A percentile compares a stretch with the other conserved stretches of the same genome.
Conservation (phyloP, 92 coral and sea anemone genomes). For the Nematostella vectensis region DNA sequence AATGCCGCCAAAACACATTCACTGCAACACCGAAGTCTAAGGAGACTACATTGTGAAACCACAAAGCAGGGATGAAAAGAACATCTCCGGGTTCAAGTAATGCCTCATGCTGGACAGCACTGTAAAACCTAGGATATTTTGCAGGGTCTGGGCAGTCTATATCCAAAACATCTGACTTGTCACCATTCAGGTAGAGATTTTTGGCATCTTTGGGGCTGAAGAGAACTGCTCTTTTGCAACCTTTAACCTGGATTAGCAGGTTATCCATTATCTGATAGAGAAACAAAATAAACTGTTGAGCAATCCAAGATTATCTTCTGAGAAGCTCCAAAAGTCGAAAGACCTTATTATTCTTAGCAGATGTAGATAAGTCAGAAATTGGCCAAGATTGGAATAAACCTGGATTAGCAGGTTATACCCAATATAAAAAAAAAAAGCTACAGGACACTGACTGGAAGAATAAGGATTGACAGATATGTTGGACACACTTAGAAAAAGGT, state of each 20-base stretch:
- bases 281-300: not conserved
- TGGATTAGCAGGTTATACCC: too few species aligned
- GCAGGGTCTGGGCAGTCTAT: conserved; percentile 61
- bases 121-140: conserved; percentile 46
- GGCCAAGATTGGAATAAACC: too few species aligned
- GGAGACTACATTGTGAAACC: conserved; percentile 79
- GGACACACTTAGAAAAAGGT: too few species aligned
- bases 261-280: conserved; percentile 67
- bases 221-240: conserved; percentile 67
- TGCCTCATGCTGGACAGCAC: conserved; percentile 47
- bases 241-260: conserved; percentile 57
- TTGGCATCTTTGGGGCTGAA: conserved; percentile 71
- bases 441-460: too few species aligned
- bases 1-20: conserved; percentile 81
- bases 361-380: too few species aligned
- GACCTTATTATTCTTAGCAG: too few species aligned
- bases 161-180: conserved; percentile 68
- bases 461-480: too few species aligned
- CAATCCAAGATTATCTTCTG: not conserved
- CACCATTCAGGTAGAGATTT: conserved; percentile 70
- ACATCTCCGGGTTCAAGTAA: conserved; percentile 70
- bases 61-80: conserved; percentile 69
- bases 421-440: too few species aligned
- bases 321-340: too few species aligned
- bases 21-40: conserved; percentile 76